phyloP scores from a whole-genome alignment of 2,888 invertebrate species.

The Anarsia innoxiella region DNA sequence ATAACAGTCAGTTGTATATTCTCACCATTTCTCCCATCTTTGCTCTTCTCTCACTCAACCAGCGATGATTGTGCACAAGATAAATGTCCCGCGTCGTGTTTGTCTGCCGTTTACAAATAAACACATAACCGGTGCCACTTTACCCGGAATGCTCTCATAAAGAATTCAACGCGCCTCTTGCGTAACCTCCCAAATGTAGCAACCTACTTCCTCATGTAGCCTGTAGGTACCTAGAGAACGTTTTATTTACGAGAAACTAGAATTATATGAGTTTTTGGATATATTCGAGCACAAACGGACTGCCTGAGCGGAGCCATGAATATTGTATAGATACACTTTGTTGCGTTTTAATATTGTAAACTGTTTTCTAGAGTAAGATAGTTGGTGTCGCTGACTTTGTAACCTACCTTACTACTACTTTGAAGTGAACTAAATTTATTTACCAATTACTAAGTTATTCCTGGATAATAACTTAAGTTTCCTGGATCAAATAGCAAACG shows the following conservation, averaged over 20 bases:
- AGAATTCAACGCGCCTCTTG: neutral
- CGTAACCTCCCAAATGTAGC: neutral
- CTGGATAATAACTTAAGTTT: too few species aligned
- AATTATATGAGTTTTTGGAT: neutral
- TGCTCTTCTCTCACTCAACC: too few species aligned
- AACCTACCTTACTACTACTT: too few species aligned
- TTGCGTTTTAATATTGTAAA: neutral
- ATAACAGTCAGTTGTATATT: too few species aligned
- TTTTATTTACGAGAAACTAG: neutral
- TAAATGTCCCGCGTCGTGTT: conserved; percentile 8
- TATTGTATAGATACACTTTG: conserved; percentile 1
- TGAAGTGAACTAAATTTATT: too few species aligned
- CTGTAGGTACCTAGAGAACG: too few species aligned
- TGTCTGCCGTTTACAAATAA: conserved; percentile 8
- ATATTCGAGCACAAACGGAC: neutral
- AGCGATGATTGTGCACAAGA: conserved; percentile 6
- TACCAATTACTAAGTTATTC: too few species aligned
- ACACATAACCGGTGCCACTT: conserved; percentile 8
- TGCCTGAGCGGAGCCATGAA: neutral
- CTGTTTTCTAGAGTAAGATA: too few species aligned
- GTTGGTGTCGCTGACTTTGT: too few species aligned
- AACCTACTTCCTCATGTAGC: too few species aligned
- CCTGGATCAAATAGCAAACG: too few species aligned
- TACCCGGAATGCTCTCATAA: neutral
- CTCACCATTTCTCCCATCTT: too few species aligned